Percentiles rank a stretch among this genome's conserved stretches.
Conservation (phyloP, 2,113 vertebrate genomes). For the Cheilinus undulatus region DNA sequence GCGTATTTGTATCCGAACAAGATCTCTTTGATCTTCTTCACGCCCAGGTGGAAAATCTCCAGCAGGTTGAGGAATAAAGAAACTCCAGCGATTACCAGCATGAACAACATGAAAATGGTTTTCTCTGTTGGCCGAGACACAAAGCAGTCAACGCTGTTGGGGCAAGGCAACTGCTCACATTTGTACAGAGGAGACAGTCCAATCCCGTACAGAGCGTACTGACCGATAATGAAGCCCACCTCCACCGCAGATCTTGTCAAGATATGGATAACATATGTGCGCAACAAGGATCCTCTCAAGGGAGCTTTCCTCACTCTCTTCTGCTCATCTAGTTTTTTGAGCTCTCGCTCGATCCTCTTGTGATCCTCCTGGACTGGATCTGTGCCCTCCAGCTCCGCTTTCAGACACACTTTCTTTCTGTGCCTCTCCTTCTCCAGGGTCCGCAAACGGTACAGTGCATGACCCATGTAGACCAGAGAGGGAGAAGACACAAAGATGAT, state of each 20-base stretch:
- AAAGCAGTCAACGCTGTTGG: conserved; percentile 95
- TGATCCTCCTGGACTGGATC: conserved; percentile 86
- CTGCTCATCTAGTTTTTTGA: conserved; percentile 92
- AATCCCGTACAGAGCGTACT: conserved; percentile 93
- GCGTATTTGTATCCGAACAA: conserved; percentile 79
- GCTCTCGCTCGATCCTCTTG: conserved; percentile 87
- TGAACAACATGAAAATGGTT: conserved; percentile 96
- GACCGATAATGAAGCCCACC: conserved; percentile 93
- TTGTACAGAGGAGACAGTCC: conserved; percentile 91
- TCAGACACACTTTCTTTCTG: conserved; percentile 87
- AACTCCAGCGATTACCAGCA: conserved; percentile 92
- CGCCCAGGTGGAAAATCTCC: conserved; percentile 92
- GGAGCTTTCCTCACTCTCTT: conserved; percentile 94
- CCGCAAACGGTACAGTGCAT: conserved; percentile 90
- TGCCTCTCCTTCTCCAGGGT: conserved; percentile 92
- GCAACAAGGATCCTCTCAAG: conserved; percentile 89
- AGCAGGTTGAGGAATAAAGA: conserved; percentile 92
- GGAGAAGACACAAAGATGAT: conserved; percentile 97
- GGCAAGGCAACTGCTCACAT: conserved; percentile 90
- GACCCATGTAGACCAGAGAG: conserved; percentile 95
- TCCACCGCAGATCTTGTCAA: conserved; percentile 92
- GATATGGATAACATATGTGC: conserved; percentile 94
- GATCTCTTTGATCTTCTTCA: conserved; percentile 89
- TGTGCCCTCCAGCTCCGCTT: conserved; percentile 87
- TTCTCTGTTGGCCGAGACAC: conserved; percentile 96